A percentile compares a stretch with the other conserved stretches of the same genome.
These are phyloP conservation scores for Acrobasis consociella DNA, from an alignment of 2,888 invertebrate genomes.

Conservation along the genomic window DNA sequence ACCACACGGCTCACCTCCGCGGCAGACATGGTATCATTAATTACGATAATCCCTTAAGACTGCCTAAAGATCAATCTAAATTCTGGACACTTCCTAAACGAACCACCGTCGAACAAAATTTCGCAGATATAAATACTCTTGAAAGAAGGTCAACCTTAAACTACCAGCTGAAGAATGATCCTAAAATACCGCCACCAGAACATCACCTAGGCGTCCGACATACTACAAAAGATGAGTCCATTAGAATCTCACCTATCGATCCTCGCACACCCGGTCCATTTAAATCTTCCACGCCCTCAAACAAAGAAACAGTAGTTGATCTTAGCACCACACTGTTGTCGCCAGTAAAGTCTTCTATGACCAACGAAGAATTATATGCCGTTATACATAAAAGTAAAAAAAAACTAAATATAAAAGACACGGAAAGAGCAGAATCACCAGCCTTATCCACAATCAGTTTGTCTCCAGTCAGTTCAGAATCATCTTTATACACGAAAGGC, in stretches of 20 bases:
- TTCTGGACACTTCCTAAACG: constrained; percentile 84
- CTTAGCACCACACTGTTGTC: constrained; percentile 81
- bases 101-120: constrained; percentile 46
- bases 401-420: constrained; percentile 86
- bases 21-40: constrained; percentile 63
- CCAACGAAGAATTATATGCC: constrained; percentile 90
- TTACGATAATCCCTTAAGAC: constrained; percentile 52
- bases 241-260: constrained; percentile 87
- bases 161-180: constrained; percentile 45
- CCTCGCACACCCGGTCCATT: constrained; percentile 83
- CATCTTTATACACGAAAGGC: constrained; percentile 66
- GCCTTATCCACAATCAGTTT: constrained; percentile 71
- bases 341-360: constrained; percentile 88
- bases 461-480: constrained; percentile 79
- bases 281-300: constrained; percentile 87
- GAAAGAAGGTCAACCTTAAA: constrained; percentile 44
- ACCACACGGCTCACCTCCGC: constrained; percentile 63
- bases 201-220: constrained; percentile 30
- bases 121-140: constrained; percentile 36
- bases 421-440: constrained; percentile 76
- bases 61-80: constrained; percentile 65
- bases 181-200: constrained; percentile 38
- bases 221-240: constrained; percentile 60
- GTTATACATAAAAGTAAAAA: constrained; percentile 90
- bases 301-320: constrained; percentile 75